Evolutionary conservation across 1,140 invertebrate species (phyloP), one percentile per base, ranked within the genome.

Genomic region (Drosophila chauvacae): DNA sequence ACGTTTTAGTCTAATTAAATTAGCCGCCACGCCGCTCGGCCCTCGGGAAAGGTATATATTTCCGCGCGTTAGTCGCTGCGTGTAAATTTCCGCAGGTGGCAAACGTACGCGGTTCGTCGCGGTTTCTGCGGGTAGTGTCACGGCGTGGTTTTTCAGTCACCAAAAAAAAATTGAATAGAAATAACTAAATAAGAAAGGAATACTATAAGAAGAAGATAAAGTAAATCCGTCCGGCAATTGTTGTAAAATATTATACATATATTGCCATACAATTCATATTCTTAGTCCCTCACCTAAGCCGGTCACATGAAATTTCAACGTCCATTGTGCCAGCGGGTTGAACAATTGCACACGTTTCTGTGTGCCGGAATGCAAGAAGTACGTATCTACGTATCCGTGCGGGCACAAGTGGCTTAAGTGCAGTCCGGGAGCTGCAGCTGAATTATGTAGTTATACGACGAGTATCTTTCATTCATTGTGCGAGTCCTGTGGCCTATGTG

Each of bases 1-100:
- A 75, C 76, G 85, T 91, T 91, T 91, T 91, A 91, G 90, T 82
- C 85, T 91, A 91, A 91, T 91, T 91, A 91, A 91, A 91, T 91
- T 91, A 91, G 90, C 77, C 53, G 50, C 62, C 76, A 66, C 58
- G 71, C 55, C 48, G 80, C 55, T 56, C 56, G 65, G 58, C 81
- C 80, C 81, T 84, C 74, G 85, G 85, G 75, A 90, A 85, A 81
- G 85, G 85, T 90, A 90, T 90, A 90, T 69, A 90, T 90, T 85
- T 90, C 77, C 53, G 70, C 55, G 81, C 51, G 65, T 42, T 64
- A 37, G 59, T 75, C 51, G 65, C 74, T 75, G 44, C 69, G 62
- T 51, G 65, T 39, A 79, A 85, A 79, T 80, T 90, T 79, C 75
- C 78, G 65, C 80, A 65, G 80, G 72, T 69, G 55, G 44, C 61